Percentiles rank a stretch among this genome's conserved stretches.
phyloP scores from a whole-genome alignment of 2,888 invertebrate species.

The Agriopis aurantiaria region DNA sequence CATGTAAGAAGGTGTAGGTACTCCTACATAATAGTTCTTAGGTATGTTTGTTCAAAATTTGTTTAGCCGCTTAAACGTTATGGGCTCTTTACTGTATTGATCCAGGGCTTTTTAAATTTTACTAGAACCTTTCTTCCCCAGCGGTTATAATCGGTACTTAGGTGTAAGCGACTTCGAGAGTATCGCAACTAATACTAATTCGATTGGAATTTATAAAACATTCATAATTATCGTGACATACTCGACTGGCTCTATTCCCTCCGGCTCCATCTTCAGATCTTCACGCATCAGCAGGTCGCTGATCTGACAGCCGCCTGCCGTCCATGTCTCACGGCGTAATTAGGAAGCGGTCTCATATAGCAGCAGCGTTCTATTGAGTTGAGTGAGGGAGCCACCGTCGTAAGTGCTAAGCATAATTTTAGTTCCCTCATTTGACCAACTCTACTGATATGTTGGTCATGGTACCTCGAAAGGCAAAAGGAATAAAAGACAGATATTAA shows the following conservation, averaged over 20 bases:
- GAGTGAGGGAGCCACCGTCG: background rate
- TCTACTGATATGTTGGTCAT: background rate
- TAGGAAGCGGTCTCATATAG: background rate
- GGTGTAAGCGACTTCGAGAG: no score
- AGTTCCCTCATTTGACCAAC: background rate
- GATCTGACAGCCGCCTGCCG: conserved; percentile 9
- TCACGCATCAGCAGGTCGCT: background rate
- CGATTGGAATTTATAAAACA: no score
- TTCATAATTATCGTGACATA: background rate
- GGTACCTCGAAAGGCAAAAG: background rate
- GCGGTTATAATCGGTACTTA: no score
- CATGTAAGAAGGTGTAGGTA: no score
- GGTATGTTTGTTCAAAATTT: no score
- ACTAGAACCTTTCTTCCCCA: no score
- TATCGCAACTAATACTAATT: no score
- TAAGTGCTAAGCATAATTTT: background rate
- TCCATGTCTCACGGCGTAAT: background rate
- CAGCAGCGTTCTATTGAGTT: background rate
- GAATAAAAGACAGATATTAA: conserved; percentile 2
- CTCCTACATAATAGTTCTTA: no score
- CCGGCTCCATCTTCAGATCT: background rate
- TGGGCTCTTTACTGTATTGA: background rate
- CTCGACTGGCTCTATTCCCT: background rate
- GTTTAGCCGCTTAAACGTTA: no score
- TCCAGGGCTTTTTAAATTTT: no score